Evolutionary conservation across 2,113 vertebrate genomes (phyloP).

Genomic region (Tor tambroides): DNA sequence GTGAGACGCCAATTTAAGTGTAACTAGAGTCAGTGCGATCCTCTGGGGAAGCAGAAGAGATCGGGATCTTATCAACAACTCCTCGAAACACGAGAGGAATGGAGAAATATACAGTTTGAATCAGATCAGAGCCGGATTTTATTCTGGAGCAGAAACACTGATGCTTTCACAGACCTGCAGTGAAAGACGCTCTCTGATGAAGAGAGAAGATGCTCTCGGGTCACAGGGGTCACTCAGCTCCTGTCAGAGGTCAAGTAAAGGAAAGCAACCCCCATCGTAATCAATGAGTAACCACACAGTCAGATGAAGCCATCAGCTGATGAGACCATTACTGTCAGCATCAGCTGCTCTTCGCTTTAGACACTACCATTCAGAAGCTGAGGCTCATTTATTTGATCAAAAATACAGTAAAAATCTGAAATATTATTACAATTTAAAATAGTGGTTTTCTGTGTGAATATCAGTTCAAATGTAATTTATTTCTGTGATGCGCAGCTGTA

Average conservation of each 20-base stretch:
- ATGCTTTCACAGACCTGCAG: background rate
- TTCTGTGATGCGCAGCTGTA: background rate
- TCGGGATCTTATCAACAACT: constrained; percentile 71
- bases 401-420: background rate
- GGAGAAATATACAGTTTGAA: background rate
- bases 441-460: background rate
- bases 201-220: background rate
- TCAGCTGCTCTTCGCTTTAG: too few species aligned
- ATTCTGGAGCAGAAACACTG: background rate
- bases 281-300: background rate
- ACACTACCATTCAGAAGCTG: too few species aligned
- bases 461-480: background rate
- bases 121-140: too few species aligned
- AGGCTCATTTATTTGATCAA: background rate
- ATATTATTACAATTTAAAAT: background rate
- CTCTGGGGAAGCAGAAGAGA: constrained; percentile 68
- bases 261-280: background rate
- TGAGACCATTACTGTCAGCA: background rate
- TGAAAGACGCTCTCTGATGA: background rate
- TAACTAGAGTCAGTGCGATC: constrained; percentile 72
- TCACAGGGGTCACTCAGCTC: constrained; percentile 5
- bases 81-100: constrained; percentile 56
- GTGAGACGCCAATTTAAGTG: constrained; percentile 73
- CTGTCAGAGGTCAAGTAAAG: background rate
- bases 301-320: background rate